phyloP scores from a whole-genome alignment of 2,113 vertebrate genomes.

The Gymnorhina tibicen region DNA sequence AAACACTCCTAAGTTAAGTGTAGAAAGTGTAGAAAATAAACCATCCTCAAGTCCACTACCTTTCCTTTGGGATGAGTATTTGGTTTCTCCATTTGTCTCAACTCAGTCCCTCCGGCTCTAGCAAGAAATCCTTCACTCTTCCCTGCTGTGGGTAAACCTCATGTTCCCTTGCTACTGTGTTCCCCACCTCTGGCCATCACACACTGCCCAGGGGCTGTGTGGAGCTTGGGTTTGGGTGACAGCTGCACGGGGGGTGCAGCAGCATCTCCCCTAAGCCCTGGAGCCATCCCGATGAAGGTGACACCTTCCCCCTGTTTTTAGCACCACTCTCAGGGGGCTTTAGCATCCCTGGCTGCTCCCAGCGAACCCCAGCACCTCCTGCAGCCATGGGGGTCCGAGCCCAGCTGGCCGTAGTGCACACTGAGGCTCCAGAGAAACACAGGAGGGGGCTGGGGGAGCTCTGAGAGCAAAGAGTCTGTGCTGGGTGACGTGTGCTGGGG shows the following conservation, averaged over 20 bases:
- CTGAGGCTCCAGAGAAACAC: not conserved
- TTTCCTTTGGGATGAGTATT: not conserved
- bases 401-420: not conserved
- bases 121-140: not conserved
- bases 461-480: not conserved
- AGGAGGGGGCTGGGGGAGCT: not conserved
- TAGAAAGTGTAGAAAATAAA: not conserved
- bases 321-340: not conserved
- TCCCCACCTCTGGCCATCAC: not conserved
- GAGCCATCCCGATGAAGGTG: not conserved
- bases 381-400: fast-evolving
- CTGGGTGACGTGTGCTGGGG: not conserved
- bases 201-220: fast-evolving
- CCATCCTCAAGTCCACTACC: not conserved
- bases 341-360: not conserved
- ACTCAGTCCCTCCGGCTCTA: not conserved
- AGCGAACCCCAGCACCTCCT: not conserved
- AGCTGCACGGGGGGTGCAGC: fast-evolving
- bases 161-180: not conserved
- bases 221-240: not conserved
- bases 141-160: not conserved
- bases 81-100: not conserved
- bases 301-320: fast-evolving
- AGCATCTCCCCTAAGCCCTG: not conserved
- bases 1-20: fast-evolving